These are phyloP conservation scores for Brachycybe producta DNA, from an alignment of 2,888 invertebrate genomes.

Conservation along the genomic window DNA sequence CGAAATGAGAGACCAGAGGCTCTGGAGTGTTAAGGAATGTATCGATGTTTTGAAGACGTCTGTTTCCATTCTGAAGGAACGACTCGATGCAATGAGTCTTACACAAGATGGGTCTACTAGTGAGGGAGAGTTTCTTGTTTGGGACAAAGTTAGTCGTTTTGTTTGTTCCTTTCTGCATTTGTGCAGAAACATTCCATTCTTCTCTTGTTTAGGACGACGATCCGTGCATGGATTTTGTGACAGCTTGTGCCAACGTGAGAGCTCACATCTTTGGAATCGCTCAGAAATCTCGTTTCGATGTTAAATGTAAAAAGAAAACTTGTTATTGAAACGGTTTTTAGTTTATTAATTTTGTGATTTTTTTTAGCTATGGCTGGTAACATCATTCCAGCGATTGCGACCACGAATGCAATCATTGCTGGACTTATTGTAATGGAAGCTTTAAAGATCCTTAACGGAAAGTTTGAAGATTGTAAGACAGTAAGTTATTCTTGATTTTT, in stretches of 20 bases:
- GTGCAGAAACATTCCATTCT: slow-evolving; percentile 23
- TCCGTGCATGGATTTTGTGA: slow-evolving; percentile 87
- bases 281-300: slow-evolving; percentile 76
- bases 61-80: slow-evolving; percentile 46
- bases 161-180: background rate
- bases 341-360: slow-evolving; percentile 6
- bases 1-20: slow-evolving; percentile 55
- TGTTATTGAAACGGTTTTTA: background rate
- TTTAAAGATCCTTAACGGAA: slow-evolving; percentile 55
- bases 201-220: slow-evolving; percentile 57
- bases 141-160: slow-evolving; percentile 66
- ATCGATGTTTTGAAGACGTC: slow-evolving; percentile 54
- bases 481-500: slow-evolving; percentile 35
- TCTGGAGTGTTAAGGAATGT: slow-evolving; percentile 69
- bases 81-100: slow-evolving; percentile 33
- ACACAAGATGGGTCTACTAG: slow-evolving; percentile 34
- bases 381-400: slow-evolving; percentile 98
- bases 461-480: slow-evolving; percentile 54
- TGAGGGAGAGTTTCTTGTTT: slow-evolving; percentile 54
- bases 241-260: slow-evolving; percentile 85
- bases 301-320: slow-evolving; percentile 60
- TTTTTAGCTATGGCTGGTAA: slow-evolving; percentile 89
- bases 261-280: slow-evolving; percentile 78
- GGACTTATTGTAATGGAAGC: slow-evolving; percentile 87
- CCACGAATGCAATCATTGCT: slow-evolving; percentile 95